Conservation (phyloP, 2,888 invertebrate genomes). For the Erpobdella octoculata region DNA sequence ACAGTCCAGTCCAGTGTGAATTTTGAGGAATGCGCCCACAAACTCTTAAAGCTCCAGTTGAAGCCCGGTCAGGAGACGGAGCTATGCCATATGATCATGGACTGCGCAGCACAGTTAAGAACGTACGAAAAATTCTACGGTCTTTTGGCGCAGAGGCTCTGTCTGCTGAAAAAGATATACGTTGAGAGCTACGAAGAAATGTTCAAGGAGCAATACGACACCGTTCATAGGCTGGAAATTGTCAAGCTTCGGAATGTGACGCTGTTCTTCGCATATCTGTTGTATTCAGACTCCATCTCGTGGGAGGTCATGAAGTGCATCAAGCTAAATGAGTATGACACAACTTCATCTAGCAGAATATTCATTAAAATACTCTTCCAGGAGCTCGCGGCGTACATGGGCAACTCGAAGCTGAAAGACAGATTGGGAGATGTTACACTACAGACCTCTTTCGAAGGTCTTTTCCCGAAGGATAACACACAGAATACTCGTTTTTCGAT, state of each 20-base stretch:
- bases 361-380: constrained; percentile 91
- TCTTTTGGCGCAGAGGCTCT: constrained; percentile 82
- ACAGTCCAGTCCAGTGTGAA: constrained; percentile 96
- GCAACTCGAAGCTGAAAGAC: constrained; percentile 78
- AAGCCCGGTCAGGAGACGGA: constrained; percentile 83
- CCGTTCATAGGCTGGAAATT: constrained; percentile 82
- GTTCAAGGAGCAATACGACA: constrained; percentile 86
- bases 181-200: constrained; percentile 87
- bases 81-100: constrained; percentile 94
- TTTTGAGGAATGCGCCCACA: constrained; percentile 97
- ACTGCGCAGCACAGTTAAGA: constrained; percentile 96
- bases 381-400: constrained; percentile 93
- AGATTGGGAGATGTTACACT: constrained; percentile 82
- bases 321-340: constrained; percentile 88
- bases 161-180: constrained; percentile 83
- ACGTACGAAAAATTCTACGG: constrained; percentile 98
- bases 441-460: constrained; percentile 74
- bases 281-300: constrained; percentile 90
- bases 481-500: constrained; percentile 93
- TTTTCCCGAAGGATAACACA: constrained; percentile 91
- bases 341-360: constrained; percentile 82
- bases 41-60: constrained; percentile 89
- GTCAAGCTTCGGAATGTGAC: constrained; percentile 90
- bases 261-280: constrained; percentile 88
- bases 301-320: constrained; percentile 68